Evolutionary conservation across 2,888 invertebrate genomes (phyloP).

Genomic region (Gasteruption jaculator): DNA sequence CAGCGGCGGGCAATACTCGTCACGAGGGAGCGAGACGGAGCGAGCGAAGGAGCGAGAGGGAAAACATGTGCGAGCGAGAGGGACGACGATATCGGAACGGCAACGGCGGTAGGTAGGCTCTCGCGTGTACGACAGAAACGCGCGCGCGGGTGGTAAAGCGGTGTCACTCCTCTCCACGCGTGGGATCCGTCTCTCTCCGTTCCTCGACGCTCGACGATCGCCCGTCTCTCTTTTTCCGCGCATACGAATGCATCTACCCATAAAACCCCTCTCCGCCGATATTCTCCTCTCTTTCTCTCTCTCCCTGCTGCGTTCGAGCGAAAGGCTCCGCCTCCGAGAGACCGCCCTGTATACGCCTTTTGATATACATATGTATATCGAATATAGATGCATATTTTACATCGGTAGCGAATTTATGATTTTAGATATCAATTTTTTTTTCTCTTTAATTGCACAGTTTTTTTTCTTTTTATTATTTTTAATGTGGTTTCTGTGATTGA

Average conservation of each 20-base stretch:
- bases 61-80: conserved; percentile 12
- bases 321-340: conserved; percentile 19
- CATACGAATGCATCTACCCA: too few species aligned
- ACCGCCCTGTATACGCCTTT: conserved; percentile 41
- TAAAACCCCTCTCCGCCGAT: conserved; percentile 9
- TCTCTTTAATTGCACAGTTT: too few species aligned
- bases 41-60: conserved; percentile 25
- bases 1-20: conserved; percentile 24
- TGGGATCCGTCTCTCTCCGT: conserved; percentile 36
- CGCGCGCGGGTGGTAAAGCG: too few species aligned
- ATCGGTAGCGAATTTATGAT: too few species aligned
- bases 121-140: too few species aligned
- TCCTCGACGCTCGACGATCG: conserved; percentile 11
- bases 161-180: too few species aligned
- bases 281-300: conserved; percentile 14
- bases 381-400: too few species aligned
- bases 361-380: too few species aligned
- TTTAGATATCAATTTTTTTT: too few species aligned
- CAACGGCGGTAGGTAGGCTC: too few species aligned
- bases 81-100: conserved; percentile 7
- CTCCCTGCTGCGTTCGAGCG: conserved; percentile 18
- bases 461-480: too few species aligned
- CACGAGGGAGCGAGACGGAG: conserved; percentile 27
- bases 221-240: conserved; percentile 31
- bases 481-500: too few species aligned